phyloP scores from a whole-genome alignment of 2,888 invertebrate species.

The Macrosiphum euphorbiae region DNA sequence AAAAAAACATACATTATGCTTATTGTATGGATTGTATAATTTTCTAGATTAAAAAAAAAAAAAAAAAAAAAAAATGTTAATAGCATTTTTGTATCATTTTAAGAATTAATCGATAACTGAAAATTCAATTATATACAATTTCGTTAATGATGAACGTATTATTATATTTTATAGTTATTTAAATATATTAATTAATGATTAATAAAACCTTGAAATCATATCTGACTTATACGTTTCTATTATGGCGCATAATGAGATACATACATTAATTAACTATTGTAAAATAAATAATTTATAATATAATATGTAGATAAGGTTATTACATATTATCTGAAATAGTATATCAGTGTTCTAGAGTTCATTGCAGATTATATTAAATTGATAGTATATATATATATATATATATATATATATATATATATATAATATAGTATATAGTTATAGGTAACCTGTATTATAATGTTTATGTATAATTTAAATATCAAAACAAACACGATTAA shows the following conservation, averaged over 20 bases:
- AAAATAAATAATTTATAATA: neutral
- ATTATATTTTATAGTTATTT: slow-evolving; percentile 1
- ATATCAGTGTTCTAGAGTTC: neutral
- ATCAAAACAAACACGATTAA: neutral
- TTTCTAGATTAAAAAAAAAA: no score
- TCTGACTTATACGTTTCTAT: neutral
- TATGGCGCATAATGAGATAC: neutral
- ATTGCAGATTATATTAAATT: neutral
- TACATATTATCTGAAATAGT: neutral
- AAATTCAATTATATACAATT: neutral
- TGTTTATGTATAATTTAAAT: neutral
- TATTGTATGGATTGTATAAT: no score
- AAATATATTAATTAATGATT: neutral
- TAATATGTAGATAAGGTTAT: neutral
- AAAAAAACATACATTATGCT: no score
- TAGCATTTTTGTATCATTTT: neutral
- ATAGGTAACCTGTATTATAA: neutral
- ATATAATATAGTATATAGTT: no score
- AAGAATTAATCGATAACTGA: neutral
- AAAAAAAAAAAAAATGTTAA: neutral
- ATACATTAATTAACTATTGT: neutral
- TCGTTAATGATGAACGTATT: neutral
- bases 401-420: no score
- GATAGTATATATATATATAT: no score
- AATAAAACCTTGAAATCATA: neutral